These are phyloP conservation scores for Cheirogaleus major DNA, from an alignment of 2,797 vertebrate genomes.

Conservation along the genomic window DNA sequence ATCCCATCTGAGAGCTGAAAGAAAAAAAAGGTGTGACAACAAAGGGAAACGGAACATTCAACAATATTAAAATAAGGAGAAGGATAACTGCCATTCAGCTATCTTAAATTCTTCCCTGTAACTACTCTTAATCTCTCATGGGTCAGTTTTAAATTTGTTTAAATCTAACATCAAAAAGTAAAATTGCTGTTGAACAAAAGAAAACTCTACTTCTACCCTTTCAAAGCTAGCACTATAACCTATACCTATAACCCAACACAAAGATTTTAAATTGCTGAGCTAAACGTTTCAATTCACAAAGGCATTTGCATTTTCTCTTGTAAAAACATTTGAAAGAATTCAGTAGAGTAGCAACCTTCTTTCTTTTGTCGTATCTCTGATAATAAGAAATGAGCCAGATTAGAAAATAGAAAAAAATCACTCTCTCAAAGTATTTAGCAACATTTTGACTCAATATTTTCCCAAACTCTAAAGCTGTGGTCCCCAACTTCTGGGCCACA, in stretches of 20 bases:
- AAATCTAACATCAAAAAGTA: not conserved
- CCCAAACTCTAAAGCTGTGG: not conserved
- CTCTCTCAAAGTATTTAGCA: not conserved
- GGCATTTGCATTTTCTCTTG: not conserved
- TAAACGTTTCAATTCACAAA: conserved; percentile 2
- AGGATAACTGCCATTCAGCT: not conserved
- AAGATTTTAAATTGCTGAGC: not conserved
- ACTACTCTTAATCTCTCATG: not conserved
- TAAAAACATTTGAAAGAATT: not conserved
- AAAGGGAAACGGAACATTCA: not conserved
- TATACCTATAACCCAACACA: not conserved
- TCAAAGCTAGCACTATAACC: not conserved
- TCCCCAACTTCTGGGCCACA: not conserved
- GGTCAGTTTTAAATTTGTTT: not conserved
- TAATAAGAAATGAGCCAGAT: not conserved
- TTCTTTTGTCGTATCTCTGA: not conserved
- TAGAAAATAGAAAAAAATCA: not conserved
- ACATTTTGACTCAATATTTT: not conserved
- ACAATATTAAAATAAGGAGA: not conserved
- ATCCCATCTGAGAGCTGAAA: not conserved
- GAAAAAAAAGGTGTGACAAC: not conserved
- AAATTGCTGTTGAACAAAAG: not conserved
- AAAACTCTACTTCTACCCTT: not conserved
- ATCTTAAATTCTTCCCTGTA: not conserved
- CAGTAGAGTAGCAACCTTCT: not conserved